Base-by-base conservation (phyloP, 1,140 invertebrate species). In the Drepana arcuata region DNA sequence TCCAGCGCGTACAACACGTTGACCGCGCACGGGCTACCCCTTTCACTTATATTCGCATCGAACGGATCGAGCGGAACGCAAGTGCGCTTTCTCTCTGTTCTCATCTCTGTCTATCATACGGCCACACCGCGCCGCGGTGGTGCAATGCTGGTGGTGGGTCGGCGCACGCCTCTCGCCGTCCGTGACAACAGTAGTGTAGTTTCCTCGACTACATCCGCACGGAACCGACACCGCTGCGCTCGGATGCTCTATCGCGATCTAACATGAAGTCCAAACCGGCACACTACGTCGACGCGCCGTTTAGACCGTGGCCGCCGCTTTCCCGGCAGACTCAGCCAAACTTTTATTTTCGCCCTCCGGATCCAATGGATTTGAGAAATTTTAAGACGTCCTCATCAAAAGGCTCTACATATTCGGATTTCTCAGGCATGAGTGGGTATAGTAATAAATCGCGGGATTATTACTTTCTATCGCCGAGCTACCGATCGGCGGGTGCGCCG, bases 381-480 rank as follows among this genome's bases (percentile, higher is more conserved):
- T 84, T 78, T 42, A 73, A 75, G 35, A 72, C 72, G 2, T 72
- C 77, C 5, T 74, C 70, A 1, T 79, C 79, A 4, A 79, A 83
- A 32, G 85, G 85, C 12, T 88, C 87, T 14, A 86, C 84, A 25
- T 87, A 88, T 48, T 56, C 80, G 51, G 41, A 80, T 63, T 61
- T 82, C 75, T 47, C 53, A 34, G 74, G 47, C 14, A 60, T 69
- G 66, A 69, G 50, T 37, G 70, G 47, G 14, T 78, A 47, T 62
- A 80, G 56, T 51, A 86, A 86, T 53, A 89, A 90, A 45, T 86
- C 86, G 1, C 74, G 88, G 2, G 90, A 92, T 46, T 90, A 91
- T 49, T 91, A 91, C 56, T 89, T 89, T 44, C 58, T 91, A 32
- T 86, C 90, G 6, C 89, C 90, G 1, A 84, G 90, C 51, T 92